Evolutionary conservation across 2,797 vertebrate species (phyloP), one percentile per base, ranked within the genome.

Genomic region (Syndactyla subalaris): DNA sequence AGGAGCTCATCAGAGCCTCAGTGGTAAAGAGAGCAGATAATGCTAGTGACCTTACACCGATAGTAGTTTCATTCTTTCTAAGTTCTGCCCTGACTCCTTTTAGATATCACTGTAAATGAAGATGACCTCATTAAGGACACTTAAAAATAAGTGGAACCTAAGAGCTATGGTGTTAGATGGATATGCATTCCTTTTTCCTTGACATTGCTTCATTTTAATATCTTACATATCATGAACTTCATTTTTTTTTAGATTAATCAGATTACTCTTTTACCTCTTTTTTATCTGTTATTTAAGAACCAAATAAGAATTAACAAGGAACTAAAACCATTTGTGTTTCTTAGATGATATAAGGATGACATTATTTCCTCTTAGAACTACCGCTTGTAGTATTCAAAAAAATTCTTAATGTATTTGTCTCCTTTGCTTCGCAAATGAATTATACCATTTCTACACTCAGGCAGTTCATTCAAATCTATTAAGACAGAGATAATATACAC

Each of bases 361-460:
- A 1, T 1, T 29, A n/a, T 71, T 88, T 71, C 30, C n/a, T 55
- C 36, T 75, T 49, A 46, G 39, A 63, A 41, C 2, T 71, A 49
- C 8, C 46, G 5, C 16, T 87, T 19, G 9, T 32, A 78, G 23
- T 41, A n/a, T 85, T 77, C 1, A 66, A 73, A 79, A 65, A 57
- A 15, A 2, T 46, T 55, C 22, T 62, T 71, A 62, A 46, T 4
- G 1, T 24, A 24, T 55, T 54, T 59, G 2, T 63, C 52, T 63
- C 12, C 48, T 71, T 78, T 78, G 54, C 54, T 63, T 81, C 63
- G 8, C 18, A 92, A 85, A 76, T 20, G 2, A 71, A 67, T n/a
- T 2, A 45, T 21, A 49, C 18, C 0, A 14, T 72, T 91, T 76
- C 45, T 86, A 39, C 9, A 17, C 41, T 48, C 0, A 2, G 45